phyloP scores from a whole-genome alignment of 2,113 vertebrate genomes.

The Oreochromis tanganicae region DNA sequence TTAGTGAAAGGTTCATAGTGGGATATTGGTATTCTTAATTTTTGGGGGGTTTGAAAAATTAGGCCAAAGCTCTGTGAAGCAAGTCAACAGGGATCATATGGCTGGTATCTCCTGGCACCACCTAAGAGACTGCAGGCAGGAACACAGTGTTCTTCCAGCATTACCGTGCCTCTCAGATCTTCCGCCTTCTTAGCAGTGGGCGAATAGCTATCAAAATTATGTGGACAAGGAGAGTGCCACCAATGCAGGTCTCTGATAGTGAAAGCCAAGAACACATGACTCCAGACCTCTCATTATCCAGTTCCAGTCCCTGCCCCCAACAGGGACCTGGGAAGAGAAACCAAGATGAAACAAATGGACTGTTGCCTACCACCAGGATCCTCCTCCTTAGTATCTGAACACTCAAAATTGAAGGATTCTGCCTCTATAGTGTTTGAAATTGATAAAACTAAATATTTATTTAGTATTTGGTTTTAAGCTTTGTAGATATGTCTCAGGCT shows the following conservation, averaged over 20 bases:
- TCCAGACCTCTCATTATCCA: not conserved
- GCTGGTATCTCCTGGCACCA: not conserved
- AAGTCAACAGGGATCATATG: not conserved
- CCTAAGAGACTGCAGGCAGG: not conserved
- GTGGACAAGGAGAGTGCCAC: not conserved
- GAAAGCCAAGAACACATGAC: not conserved
- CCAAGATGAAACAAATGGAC: not conserved
- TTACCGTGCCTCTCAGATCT: not conserved
- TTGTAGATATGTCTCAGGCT: not conserved
- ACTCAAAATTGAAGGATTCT: not conserved
- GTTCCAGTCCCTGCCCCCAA: not conserved
- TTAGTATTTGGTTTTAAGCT: not conserved
- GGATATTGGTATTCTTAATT: too few species aligned
- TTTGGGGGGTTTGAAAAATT: not conserved
- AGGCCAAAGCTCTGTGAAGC: not conserved
- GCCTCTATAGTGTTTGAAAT: not conserved
- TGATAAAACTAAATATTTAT: not conserved
- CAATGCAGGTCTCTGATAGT: not conserved
- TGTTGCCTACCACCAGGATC: not conserved
- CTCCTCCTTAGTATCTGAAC: not conserved
- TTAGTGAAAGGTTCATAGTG: not conserved
- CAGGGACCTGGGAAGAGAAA: not conserved
- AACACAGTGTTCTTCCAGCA: not conserved
- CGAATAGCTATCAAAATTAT: not conserved
- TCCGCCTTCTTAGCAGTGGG: not conserved